Evolutionary conservation across 2,797 vertebrate species (phyloP).

Genomic region (Meriones psammophilus): DNA sequence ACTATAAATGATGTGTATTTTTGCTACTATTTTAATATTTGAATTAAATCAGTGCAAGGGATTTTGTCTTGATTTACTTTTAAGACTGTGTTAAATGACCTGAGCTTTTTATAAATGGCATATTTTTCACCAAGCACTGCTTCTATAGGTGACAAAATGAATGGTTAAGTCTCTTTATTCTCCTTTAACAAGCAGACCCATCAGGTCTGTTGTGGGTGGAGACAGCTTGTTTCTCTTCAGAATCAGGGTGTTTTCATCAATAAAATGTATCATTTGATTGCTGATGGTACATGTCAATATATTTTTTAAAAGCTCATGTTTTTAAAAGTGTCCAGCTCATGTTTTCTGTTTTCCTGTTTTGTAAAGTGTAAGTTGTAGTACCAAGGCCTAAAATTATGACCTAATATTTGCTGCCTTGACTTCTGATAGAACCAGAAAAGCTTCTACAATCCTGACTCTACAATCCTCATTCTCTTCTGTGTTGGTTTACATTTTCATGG

Average conservation of each 20-base stretch:
- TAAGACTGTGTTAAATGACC: background rate
- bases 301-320: background rate
- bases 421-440: background rate
- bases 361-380: background rate
- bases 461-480: background rate
- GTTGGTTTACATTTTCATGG: background rate
- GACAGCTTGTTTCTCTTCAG: background rate
- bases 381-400: background rate
- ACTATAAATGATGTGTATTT: background rate
- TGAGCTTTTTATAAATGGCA: background rate
- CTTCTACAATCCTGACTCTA: background rate
- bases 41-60: background rate
- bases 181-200: fast-evolving
- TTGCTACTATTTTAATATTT: background rate
- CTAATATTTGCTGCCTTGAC: background rate
- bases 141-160: background rate
- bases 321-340: too few species aligned
- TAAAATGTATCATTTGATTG: background rate
- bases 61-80: background rate
- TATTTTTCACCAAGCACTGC: background rate
- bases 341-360: too few species aligned
- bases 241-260: background rate
- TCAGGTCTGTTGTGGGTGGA: background rate
- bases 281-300: background rate
- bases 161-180: background rate